Percentiles rank a stretch among this genome's conserved stretches.
These are phyloP conservation scores for Romanogobio albipinnatus DNA, from an alignment of 2,113 vertebrate genomes.

Conservation along the genomic window DNA sequence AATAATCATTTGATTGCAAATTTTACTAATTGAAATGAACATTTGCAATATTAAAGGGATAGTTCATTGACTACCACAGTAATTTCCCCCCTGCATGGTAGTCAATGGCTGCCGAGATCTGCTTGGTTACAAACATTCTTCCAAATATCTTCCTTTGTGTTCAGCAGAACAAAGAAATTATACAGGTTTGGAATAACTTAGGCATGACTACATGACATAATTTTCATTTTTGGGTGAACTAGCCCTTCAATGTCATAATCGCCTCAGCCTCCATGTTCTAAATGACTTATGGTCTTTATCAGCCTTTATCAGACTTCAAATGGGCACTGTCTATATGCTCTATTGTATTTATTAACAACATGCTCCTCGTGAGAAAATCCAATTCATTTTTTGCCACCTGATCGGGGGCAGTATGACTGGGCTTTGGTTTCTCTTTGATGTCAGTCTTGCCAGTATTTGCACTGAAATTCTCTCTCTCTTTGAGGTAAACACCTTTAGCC, in stretches of 20 bases:
- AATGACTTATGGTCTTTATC: neutral
- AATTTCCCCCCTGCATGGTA: too few relatives aligned
- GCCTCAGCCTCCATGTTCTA: neutral
- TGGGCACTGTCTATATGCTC: neutral
- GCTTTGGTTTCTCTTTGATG: constrained; percentile 7
- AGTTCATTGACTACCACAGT: too few relatives aligned
- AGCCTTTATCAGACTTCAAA: neutral
- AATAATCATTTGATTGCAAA: neutral
- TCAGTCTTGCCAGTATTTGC: constrained; percentile 18
- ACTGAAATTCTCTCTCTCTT: neutral
- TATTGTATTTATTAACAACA: neutral
- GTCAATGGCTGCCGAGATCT: too few relatives aligned
- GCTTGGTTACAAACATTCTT: too few relatives aligned
- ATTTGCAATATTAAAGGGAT: neutral
- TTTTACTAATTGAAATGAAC: neutral
- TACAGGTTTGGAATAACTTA: too few relatives aligned
- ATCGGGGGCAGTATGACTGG: neutral
- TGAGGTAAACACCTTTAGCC: neutral
- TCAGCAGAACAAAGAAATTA: too few relatives aligned
- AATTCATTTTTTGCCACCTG: neutral
- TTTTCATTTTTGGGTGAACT: too few relatives aligned
- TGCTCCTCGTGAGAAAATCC: neutral
- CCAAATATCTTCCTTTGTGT: too few relatives aligned
- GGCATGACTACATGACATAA: too few relatives aligned
- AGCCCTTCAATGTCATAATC: neutral